These are phyloP conservation scores for Leptinotarsa juncta DNA, from an alignment of 2,888 invertebrate genomes.

Conservation along the genomic window DNA sequence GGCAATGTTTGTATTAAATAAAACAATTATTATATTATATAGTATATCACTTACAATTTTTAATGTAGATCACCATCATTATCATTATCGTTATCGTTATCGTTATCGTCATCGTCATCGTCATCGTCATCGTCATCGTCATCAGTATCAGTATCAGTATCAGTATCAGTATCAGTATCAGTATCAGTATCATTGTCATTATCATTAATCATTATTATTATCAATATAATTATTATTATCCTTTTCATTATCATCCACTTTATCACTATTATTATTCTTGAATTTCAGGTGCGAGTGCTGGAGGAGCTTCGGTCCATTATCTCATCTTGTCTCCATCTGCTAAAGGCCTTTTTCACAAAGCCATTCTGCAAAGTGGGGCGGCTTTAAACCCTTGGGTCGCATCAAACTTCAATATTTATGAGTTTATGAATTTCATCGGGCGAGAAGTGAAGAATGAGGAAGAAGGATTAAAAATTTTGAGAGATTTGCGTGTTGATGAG, in stretches of 20 bases:
- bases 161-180: too few species aligned
- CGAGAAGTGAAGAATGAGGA: conserved; percentile 48
- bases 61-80: too few species aligned
- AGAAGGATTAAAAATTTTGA: conserved; percentile 47
- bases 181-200: too few species aligned
- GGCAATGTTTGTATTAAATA: too few species aligned
- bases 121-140: too few species aligned
- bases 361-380: conserved; percentile 29
- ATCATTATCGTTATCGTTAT: too few species aligned
- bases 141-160: too few species aligned
- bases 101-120: too few species aligned
- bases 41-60: too few species aligned
- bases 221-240: too few species aligned
- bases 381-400: conserved; percentile 25
- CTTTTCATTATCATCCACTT: background rate
- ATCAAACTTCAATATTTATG: background rate
- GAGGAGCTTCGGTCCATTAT: conserved; percentile 65
- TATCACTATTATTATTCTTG: background rate
- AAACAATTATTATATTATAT: too few species aligned
- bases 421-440: conserved; percentile 44
- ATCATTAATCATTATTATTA: too few species aligned
- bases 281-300: conserved; percentile 61
- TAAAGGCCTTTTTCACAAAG: conserved; percentile 46
- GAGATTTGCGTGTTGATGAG: conserved; percentile 38
- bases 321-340: conserved; percentile 66